These are phyloP conservation scores for Mythimna loreyi DNA, from an alignment of 2,888 invertebrate genomes.

Conservation along the genomic window DNA sequence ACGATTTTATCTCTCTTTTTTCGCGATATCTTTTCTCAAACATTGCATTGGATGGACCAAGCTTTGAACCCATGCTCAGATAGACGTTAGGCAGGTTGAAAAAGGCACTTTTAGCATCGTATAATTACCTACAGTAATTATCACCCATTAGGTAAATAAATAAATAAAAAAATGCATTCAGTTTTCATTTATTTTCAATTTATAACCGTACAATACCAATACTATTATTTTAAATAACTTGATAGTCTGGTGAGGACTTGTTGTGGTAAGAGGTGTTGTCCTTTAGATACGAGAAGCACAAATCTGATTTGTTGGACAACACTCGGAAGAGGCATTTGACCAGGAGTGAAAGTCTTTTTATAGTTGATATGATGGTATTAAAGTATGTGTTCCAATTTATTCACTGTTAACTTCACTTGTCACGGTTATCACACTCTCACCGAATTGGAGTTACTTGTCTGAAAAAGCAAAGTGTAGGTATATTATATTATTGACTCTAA, in stretches of 20 bases:
- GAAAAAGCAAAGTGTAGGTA: conserved; percentile 9
- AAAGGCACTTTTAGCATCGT: too few relatives aligned
- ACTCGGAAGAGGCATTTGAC: not conserved
- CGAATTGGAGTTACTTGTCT: not conserved
- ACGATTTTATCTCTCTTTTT: too few relatives aligned
- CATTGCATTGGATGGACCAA: too few relatives aligned
- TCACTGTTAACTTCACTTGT: not conserved
- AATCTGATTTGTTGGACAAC: too few relatives aligned
- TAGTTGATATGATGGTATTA: not conserved
- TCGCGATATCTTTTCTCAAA: too few relatives aligned
- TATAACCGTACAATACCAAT: not conserved
- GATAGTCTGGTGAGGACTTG: not conserved
- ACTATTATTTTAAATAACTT: conserved; percentile 1
- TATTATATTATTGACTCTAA: conserved; percentile 55
- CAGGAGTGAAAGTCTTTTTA: not conserved
- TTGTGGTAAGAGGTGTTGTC: too few relatives aligned
- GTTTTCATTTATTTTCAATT: not conserved
- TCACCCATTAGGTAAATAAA: not conserved
- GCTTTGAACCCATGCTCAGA: too few relatives aligned
- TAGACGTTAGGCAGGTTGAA: too few relatives aligned
- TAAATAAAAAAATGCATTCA: not conserved
- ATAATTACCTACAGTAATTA: too few relatives aligned
- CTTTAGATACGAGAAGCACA: not conserved
- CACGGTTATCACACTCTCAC: not conserved
- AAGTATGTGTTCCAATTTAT: not conserved